Percentiles rank a stretch among this genome's conserved stretches.
Evolutionary conservation across 2,113 vertebrate species (phyloP).

Genomic region (Microcebus jonahi): DNA sequence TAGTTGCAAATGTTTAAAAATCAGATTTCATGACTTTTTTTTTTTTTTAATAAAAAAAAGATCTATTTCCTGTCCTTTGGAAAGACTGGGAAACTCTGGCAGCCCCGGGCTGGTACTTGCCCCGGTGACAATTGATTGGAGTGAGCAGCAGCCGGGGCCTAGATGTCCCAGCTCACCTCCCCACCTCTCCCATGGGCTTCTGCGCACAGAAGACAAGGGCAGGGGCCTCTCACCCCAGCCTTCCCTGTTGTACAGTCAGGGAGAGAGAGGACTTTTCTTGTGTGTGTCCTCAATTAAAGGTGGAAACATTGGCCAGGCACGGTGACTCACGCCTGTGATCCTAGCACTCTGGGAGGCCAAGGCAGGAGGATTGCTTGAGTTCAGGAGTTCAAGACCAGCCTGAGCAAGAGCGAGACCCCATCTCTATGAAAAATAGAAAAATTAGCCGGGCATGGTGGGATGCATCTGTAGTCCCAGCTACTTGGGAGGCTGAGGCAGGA

Average conservation of each 20-base stretch:
- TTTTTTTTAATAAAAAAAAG: neutral
- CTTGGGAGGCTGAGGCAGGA: no score
- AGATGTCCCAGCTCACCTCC: fast-evolving
- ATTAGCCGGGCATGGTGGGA: no score
- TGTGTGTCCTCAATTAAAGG: neutral
- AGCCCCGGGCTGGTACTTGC: neutral
- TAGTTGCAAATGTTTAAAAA: neutral
- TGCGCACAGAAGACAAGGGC: neutral
- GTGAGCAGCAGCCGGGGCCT: neutral
- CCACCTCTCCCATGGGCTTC: neutral
- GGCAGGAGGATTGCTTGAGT: no score
- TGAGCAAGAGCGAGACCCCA: no score
- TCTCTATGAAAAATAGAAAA: no score
- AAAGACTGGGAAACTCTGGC: neutral
- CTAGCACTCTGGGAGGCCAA: no score
- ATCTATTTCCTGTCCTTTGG: slow-evolving; percentile 9
- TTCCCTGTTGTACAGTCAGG: neutral
- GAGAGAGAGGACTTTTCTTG: neutral
- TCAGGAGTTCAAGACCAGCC: no score
- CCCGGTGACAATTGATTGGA: neutral
- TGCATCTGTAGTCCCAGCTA: no score
- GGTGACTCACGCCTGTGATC: no score
- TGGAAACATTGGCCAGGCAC: no score
- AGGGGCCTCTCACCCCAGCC: neutral
- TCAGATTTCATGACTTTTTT: neutral